These are phyloP conservation scores for zebrafish (Danio rerio) DNA, from an alignment of 2,113 vertebrate species.

Conservation along the genomic window DNA sequence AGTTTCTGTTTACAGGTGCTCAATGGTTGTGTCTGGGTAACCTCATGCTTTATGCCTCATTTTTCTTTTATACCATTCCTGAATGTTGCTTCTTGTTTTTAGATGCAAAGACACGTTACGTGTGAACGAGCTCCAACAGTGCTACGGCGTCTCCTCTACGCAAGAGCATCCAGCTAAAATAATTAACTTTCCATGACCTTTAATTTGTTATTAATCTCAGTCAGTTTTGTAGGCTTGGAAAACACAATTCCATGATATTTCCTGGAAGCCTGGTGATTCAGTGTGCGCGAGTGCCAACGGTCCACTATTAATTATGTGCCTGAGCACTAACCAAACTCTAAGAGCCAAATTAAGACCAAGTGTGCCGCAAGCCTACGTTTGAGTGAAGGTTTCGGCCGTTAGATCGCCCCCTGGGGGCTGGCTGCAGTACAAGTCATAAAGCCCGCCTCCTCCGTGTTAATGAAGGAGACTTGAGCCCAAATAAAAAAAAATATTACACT, in stretches of 20 bases:
- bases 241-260: neutral
- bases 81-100: too few species aligned
- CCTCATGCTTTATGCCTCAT: too few species aligned
- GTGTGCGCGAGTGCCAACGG: neutral
- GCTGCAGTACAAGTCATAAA: too few species aligned
- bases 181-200: neutral
- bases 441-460: too few species aligned
- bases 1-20: too few species aligned
- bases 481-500: too few species aligned
- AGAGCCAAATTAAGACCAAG: neutral
- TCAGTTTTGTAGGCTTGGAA: neutral
- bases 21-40: too few species aligned
- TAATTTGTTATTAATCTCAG: neutral
- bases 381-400: too few species aligned
- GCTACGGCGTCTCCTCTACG: neutral
- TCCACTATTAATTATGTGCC: constrained; percentile 12
- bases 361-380: too few species aligned
- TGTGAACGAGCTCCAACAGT: neutral
- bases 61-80: too few species aligned
- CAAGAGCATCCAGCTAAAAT: neutral
- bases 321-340: neutral
- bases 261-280: neutral
- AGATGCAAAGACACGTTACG: neutral
- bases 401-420: too few species aligned
- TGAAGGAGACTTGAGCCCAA: too few species aligned